Evolutionary conservation across 2,888 invertebrate genomes (phyloP).

Genomic region (Trachelus iudaicus): DNA sequence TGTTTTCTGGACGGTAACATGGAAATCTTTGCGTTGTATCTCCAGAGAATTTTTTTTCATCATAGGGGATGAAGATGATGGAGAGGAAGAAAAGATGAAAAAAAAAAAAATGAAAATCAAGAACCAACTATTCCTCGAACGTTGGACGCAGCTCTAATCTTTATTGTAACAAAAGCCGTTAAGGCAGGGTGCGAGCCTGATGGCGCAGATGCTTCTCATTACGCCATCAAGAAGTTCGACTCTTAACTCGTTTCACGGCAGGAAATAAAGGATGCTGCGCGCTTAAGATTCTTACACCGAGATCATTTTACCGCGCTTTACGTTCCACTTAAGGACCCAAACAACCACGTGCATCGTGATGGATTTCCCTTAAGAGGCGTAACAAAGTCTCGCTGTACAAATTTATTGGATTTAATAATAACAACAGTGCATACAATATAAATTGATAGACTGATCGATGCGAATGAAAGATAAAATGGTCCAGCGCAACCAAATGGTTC

Average conservation of each 20-base stretch:
- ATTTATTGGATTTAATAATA: background rate
- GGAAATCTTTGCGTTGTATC: background rate
- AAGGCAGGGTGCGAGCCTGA: slow-evolving; percentile 4
- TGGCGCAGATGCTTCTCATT: slow-evolving; percentile 17
- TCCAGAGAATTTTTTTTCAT: background rate
- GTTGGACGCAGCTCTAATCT: slow-evolving; percentile 4
- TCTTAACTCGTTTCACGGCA: slow-evolving; percentile 16
- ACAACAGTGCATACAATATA: background rate
- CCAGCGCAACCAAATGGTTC: background rate
- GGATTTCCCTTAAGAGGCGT: background rate
- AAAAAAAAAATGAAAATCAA: background rate
- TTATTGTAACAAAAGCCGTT: slow-evolving; percentile 12
- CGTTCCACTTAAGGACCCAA: slow-evolving; percentile 6
- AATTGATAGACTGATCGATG: background rate
- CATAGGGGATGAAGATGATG: background rate
- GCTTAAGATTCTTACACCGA: slow-evolving; percentile 13
- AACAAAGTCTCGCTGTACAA: background rate
- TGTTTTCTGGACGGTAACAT: background rate
- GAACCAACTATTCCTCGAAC: background rate
- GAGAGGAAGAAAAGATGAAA: background rate
- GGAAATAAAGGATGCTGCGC: slow-evolving; percentile 9
- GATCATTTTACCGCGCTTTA: slow-evolving; percentile 12
- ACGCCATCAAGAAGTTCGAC: slow-evolving; percentile 19
- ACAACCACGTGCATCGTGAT: background rate
- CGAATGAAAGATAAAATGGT: background rate